These are phyloP conservation scores for Cinclus mexicanus DNA, from an alignment of 2,113 vertebrate species.

Conservation along the genomic window DNA sequence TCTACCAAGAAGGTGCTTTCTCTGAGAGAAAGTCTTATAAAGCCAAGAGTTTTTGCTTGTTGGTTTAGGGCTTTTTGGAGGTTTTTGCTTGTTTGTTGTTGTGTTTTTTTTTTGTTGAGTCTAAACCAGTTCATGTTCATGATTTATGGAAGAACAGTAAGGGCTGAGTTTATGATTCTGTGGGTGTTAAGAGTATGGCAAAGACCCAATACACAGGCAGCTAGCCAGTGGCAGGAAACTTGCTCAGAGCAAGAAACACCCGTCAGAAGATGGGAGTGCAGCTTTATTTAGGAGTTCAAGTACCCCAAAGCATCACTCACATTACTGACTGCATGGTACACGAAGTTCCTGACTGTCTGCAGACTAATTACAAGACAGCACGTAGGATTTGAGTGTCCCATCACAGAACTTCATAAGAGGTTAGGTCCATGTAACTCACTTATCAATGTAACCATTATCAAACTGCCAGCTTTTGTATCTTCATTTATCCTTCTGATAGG, in stretches of 20 bases:
- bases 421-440: background rate
- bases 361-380: background rate
- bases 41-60: background rate
- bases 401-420: background rate
- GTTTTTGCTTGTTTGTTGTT: background rate
- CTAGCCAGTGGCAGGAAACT: background rate
- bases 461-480: background rate
- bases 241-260: background rate
- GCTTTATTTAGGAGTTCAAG: background rate
- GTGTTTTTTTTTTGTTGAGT: background rate
- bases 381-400: background rate
- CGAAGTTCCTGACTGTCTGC: background rate
- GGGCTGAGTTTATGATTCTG: background rate
- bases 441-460: background rate
- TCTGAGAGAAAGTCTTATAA: background rate
- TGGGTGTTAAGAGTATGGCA: background rate
- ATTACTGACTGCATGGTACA: background rate
- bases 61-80: background rate
- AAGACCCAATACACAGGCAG: background rate
- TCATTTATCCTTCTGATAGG: background rate
- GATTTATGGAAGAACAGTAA: background rate
- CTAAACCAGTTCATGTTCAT: background rate
- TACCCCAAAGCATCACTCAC: background rate
- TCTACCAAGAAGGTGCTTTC: background rate
- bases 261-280: background rate